Percentiles rank a stretch among this genome's conserved stretches.
Evolutionary conservation across 2,113 vertebrate genomes (phyloP).

Genomic region (Antechinus flavipes): DNA sequence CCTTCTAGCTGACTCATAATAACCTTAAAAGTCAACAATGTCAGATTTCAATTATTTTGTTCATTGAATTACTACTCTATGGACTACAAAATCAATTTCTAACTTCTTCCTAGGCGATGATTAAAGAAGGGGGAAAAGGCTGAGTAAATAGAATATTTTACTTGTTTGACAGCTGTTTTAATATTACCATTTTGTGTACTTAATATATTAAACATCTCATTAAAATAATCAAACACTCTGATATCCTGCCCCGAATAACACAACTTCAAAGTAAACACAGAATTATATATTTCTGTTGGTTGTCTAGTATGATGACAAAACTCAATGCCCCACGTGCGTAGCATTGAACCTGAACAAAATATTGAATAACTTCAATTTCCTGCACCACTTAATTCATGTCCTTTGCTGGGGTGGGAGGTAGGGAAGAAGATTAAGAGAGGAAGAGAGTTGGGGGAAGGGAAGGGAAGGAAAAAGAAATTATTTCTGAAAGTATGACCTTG

Average conservation of each 20-base stretch:
- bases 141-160: slow-evolving; percentile 7
- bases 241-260: not conserved
- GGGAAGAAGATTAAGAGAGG: not conserved
- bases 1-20: slow-evolving; percentile 49
- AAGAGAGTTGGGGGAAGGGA: not conserved
- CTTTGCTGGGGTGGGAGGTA: not conserved
- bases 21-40: slow-evolving; percentile 79
- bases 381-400: not conserved
- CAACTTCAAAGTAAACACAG: not conserved
- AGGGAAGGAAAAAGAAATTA: not conserved
- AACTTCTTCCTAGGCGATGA: slow-evolving; percentile 53
- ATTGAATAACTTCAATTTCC: not conserved
- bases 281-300: rapidly evolving
- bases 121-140: not conserved
- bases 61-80: slow-evolving; percentile 72
- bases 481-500: not conserved
- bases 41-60: slow-evolving; percentile 79
- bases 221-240: not conserved
- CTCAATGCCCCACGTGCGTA: not conserved
- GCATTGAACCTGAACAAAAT: not conserved
- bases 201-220: slow-evolving; percentile 6
- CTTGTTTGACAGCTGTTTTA: slow-evolving; percentile 40
- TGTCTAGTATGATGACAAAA: not conserved
- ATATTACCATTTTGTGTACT: slow-evolving; percentile 42
- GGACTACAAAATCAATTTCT: slow-evolving; percentile 57